Base-by-base conservation (phyloP, 2,113 vertebrate species). In the Nycticorax nycticorax region DNA sequence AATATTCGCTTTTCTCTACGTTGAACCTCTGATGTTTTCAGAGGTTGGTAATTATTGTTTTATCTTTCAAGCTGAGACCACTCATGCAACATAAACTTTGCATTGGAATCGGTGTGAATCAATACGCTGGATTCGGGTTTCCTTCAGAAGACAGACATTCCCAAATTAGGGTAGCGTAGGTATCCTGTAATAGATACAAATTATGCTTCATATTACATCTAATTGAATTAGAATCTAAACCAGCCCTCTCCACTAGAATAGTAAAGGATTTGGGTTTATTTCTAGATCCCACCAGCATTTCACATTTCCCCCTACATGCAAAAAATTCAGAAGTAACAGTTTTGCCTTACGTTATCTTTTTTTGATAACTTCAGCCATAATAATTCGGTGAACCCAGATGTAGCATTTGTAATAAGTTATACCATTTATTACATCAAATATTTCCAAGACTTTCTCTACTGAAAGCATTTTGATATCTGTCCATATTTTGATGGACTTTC, bases 401-500 rank as follows among this genome's bases (percentile, higher is more conserved):
- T 5, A 77, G 57, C 26, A n/a, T n/a, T 41, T 73, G 30, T 14
- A 72, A 14, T 33, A 88, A 82, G 47, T 85, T 48, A 85, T 19
- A 64, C 24, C 50, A 43, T 73, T 88, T 73, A 45, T n/a, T 33
- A 73, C 37, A 84, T 35, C 23, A 43, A 79, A 3, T 66, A 91
- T 53, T 80, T 73, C 50, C 82, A 72, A 68, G 20, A 52, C 48
- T 62, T 56, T 30, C 43, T 79, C 52, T 87, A 79, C 37, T 47
- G 62, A 76, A 66, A 32, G 63, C 28, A 81, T 62, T 62, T 57
- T 15, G 47, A 3, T 57, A 77, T 12, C 63, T 85, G 48, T 53
- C 74, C 32, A 11, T 45, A 55, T 68, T 85, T 67, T 94, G 67
- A 88, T 62, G 59, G 79, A 83, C 80, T 93, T 93, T 77, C 89